A percentile compares a stretch with the other conserved stretches of the same genome.
phyloP scores from a whole-genome alignment of 2,888 invertebrate genomes.

The Eupithecia subumbrata region DNA sequence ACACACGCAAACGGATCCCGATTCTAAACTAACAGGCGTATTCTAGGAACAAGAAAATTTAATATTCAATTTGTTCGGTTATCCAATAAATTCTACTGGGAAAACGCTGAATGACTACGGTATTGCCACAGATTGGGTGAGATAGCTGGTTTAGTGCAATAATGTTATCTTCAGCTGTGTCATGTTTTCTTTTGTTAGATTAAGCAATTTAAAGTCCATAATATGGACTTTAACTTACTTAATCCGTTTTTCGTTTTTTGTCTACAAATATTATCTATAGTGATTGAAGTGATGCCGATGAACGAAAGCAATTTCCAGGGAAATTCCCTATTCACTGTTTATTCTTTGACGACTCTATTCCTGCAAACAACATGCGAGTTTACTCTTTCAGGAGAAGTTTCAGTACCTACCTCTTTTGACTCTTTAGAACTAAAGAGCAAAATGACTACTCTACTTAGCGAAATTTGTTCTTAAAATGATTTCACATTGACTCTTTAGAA shows the following conservation, averaged over 20 bases:
- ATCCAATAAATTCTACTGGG: slow-evolving; percentile 53
- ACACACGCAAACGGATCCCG: slow-evolving; percentile 23
- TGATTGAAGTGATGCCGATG: not conserved
- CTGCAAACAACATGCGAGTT: not conserved
- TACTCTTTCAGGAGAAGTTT: not conserved
- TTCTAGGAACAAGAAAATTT: slow-evolving; percentile 38
- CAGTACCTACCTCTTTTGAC: not conserved
- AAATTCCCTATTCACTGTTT: not conserved
- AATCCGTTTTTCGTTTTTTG: too few relatives aligned
- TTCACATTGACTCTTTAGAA: too few relatives aligned
- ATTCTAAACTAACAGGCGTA: slow-evolving; percentile 35
- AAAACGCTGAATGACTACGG: slow-evolving; percentile 52
- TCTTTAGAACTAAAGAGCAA: not conserved
- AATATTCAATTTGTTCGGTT: slow-evolving; percentile 48
- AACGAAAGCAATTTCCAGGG: not conserved
- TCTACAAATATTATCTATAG: too few relatives aligned
- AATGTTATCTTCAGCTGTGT: not conserved
- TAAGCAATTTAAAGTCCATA: not conserved
- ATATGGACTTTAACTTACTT: too few relatives aligned
- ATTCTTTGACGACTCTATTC: not conserved
- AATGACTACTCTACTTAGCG: not conserved
- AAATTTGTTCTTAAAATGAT: not conserved
- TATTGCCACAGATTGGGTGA: slow-evolving; percentile 22
- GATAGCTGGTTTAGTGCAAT: not conserved
- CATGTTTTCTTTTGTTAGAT: not conserved